Evolutionary conservation across 2,113 vertebrate species (phyloP).

Genomic region (Chrysemys picta): DNA sequence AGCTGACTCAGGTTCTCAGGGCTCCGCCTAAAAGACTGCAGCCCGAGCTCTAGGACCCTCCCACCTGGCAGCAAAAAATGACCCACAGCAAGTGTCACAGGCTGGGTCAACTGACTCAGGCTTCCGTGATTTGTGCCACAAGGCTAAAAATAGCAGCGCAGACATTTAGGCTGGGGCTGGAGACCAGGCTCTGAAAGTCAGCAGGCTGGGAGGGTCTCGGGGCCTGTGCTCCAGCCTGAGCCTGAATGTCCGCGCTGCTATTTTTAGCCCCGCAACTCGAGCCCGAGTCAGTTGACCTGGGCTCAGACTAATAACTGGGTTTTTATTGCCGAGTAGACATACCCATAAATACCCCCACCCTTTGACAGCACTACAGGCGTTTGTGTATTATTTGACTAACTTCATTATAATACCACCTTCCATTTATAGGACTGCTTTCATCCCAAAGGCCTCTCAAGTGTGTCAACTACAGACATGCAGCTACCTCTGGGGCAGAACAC

Average conservation of each 20-base stretch:
- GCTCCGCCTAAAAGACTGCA: background rate
- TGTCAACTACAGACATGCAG: background rate
- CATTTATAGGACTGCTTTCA: background rate
- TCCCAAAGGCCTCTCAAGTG: background rate
- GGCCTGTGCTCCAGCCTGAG: background rate
- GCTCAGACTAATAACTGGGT: background rate
- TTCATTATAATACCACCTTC: background rate
- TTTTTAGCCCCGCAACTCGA: background rate
- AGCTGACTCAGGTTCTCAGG: background rate
- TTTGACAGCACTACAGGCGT: background rate
- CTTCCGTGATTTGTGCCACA: background rate
- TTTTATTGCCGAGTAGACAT: background rate
- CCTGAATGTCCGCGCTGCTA: background rate
- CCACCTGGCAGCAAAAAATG: background rate
- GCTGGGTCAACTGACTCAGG: background rate
- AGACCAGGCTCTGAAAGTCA: background rate
- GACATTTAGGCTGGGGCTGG: background rate
- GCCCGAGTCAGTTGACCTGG: background rate
- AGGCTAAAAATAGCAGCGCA: background rate
- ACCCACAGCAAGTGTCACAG: background rate
- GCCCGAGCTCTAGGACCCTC: background rate
- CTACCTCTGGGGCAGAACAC: background rate
- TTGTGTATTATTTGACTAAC: background rate
- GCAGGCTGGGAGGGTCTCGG: background rate
- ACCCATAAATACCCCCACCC: background rate